Evolutionary conservation across 2,113 vertebrate genomes (phyloP), one percentile per base, ranked within the genome.

Genomic region (Campylomormyrus numenius): DNA sequence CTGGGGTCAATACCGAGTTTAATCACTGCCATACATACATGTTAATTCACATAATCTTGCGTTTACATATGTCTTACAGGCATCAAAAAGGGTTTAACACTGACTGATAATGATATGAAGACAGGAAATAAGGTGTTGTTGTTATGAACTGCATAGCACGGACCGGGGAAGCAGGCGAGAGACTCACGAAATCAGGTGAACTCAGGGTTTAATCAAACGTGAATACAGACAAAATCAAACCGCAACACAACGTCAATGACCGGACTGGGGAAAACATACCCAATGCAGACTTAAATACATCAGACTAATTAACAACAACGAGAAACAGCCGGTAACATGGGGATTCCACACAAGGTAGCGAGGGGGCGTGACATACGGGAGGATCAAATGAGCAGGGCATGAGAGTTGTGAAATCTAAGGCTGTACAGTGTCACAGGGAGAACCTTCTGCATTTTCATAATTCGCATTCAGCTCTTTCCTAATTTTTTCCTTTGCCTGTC

Each of bases 11-110:
- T 93, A 93, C 89, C 3, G 39, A 90, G 92, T 94, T 94, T 93
- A 95, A 95, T 93, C 85, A 88, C 91, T 92, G 93, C 94, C 95
- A 95, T 94, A 95, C 94, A 95, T 96, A 93, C 94, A 96, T 95
- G 94, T 94, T 95, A 93, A 96, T 96, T 95, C 94, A 93, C 93
- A 94, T 95, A 96, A 96, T 95, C 95, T 96, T 92, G 92, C 94
- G 91, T 93, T 92, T 93, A 95, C 94, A 95, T 95, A 95, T 95
- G 95, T 95, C 94, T 95, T 94, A 94, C 94, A 95, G 95, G 94
- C 95, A 95, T 92, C 94, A 94, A 94, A 94, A 94, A 94, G 15
- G 94, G 93, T 94, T 95, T 94, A 95, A 95, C 93, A 93, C 93
- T 93, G 91, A 92, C 83, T 94, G 91, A 94, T 93, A 95, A 94